A percentile compares a stretch with the other conserved stretches of the same genome.
Evolutionary conservation across 2,797 vertebrate genomes (phyloP).

Genomic region (Pteronotus mesoamericanus): DNA sequence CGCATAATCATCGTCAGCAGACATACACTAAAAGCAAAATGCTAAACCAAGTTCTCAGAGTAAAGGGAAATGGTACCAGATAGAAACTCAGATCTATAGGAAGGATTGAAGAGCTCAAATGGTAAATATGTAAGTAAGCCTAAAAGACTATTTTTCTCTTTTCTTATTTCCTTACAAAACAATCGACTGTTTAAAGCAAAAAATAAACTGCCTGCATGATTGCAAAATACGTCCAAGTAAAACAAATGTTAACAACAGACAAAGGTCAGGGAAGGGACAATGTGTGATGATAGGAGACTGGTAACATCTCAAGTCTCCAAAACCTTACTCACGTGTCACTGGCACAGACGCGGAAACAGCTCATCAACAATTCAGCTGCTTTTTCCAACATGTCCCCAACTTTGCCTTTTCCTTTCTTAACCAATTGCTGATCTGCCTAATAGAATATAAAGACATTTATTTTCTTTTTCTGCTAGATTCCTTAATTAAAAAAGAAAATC

Average conservation of each 20-base stretch:
- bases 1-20: too few relatives aligned
- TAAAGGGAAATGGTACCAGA: neutral
- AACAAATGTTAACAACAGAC: neutral
- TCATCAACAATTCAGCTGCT: constrained; percentile 95
- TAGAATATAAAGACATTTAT: neutral
- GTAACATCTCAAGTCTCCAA: neutral
- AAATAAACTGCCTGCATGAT: neutral
- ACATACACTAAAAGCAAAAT: neutral
- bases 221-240: neutral
- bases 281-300: neutral
- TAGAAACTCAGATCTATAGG: neutral
- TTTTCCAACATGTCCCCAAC: constrained; percentile 97
- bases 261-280: neutral
- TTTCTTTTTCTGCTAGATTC: neutral
- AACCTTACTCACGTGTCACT: constrained; percentile 93
- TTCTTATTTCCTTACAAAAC: neutral
- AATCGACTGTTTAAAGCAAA: neutral
- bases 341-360: constrained; percentile 97
- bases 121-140: neutral
- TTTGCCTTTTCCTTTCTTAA: constrained; percentile 93
- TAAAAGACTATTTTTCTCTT: neutral
- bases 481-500: neutral
- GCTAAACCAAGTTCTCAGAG: neutral
- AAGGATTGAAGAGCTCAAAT: neutral
- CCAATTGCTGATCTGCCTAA: constrained; percentile 96